Base-by-base conservation (phyloP, 2,888 invertebrate genomes). In the Scrobipalpa costella region DNA sequence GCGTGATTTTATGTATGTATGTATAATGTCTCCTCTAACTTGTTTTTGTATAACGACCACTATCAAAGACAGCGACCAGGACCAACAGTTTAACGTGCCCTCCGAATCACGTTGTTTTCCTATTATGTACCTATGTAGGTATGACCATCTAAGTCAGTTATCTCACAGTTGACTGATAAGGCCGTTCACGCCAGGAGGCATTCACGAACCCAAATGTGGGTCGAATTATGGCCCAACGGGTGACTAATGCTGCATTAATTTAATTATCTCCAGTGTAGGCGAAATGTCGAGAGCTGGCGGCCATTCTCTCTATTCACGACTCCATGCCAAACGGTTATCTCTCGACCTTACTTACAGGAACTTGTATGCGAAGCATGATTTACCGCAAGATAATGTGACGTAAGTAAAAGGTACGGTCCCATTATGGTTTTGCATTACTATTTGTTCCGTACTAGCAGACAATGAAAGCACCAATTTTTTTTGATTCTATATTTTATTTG, bases 101-200 rank as follows among this genome's bases (percentile, higher is more conserved):
- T n/a, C n/a, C n/a, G n/a, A n/a, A n/a, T 38, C 9, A 11, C n/a
- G 5, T 27, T 5, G 27, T 27, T 27, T 27, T 27, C 2, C 27
- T 13, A 13, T 13, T 40, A 40, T 40, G 13, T 13, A 38, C 13
- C 13, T 40, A n/a, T 9, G 5, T 15, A 5, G 3, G 3, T 15
- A 15, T 44, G n/a, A 7, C n/a, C 3, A 15, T 5, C 9, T 44
- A 6, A 44, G 15, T 15, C 27, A 27, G 9, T 13, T 40, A 40
- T 13, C 40, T 11, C 5, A 40, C 13, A 40, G 40, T 67, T 60
- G 86, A 79, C 82, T 81, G 74, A 80, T 84, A 79, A 81, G 79
- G 78, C 73, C 73, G 70, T 64, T 50, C 50, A 64, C 64, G 62
- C 61, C 65, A 40, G 61, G 63, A 63, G 71, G 70, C 68, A 74